Evolutionary conservation across 2,113 vertebrate genomes (phyloP), one percentile per base, ranked within the genome.

Genomic region (Lipotes vexillifer): DNA sequence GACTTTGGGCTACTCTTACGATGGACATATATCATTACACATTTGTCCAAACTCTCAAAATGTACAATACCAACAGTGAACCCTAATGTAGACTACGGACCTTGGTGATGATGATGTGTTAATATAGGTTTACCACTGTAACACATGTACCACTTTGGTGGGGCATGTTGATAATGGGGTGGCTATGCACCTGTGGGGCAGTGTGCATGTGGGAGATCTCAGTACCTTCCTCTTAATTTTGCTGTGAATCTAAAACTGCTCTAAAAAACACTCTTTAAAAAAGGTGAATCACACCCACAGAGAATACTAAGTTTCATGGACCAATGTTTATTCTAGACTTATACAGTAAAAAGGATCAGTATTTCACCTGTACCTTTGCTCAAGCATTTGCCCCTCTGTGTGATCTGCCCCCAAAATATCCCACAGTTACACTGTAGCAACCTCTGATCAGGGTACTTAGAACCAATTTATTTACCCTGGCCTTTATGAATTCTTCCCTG

Each of bases 81-180:
- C 2, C 23, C 57, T 14, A 2, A 1, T 3, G 10, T 38, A 2
- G 55, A 21, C n/a, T 2, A 0, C 3, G n/a, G 49, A 57, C 49
- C 31, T 57, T 14, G 36, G 68, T 59, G 52, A 57, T 57, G n/a
- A 8, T 38, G 59, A 44, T 6, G 29, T 31, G 25, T 87, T 29
- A 0, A 6, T 31, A 27, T 10, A 10, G 17, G n/a, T 7, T 38
- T 49, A 52, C 36, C 7, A 2, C 17, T 68, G 27, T 68, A 11
- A 23, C 1, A 11, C 20, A 55, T 0, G 3, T 2, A 41, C 20
- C 7, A 3, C 31, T 66, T 20, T 55, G 61, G 5, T 17, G 46
- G 46, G 61, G 29, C 12, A n/a, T 49, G 21, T 20, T n/a, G 41
- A 63, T n/a, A 12, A 17, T 8, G 10, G 68, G 8, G 11, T 6